Evolutionary conservation across 1,140 invertebrate genomes (phyloP), one percentile per base, ranked within the genome.

Genomic region (Lepidotrigona ventralis): DNA sequence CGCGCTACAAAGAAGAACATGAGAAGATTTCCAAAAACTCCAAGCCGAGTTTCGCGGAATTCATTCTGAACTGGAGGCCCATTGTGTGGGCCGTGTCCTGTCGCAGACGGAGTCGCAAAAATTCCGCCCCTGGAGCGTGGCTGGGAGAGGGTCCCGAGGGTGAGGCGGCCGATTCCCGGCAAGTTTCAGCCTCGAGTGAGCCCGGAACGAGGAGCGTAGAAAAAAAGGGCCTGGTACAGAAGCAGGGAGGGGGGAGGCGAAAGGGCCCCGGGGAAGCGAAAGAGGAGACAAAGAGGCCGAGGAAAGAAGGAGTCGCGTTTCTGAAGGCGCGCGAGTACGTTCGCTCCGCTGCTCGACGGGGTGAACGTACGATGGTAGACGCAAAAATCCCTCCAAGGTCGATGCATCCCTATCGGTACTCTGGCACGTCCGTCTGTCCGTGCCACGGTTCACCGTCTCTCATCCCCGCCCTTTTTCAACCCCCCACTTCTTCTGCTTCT

Each of bases 321-420:
- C 83, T 73, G 51, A 68, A 79, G 68, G 56, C 74, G 60, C 19
- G 51, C 78, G 64, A 68, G 76, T 75, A 83, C 66, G 75, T 60
- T 88, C 64, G 87, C 80, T 88, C 76, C 29, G 74, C 71, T 79
- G 86, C 89, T 88, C 2, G 87, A 72, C 86, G 92, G 93, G 93
- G 93, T 94, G 91, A 94, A 94, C 86, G 93, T 84, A 91, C 93
- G 88, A 90, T 82, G 91, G 92, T 92, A 94, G 93, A 94, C 93
- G 92, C 91, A 94, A 94, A 94, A 94, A 94, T 94, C 93, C 92
- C 92, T 92, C 85, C 93, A 94, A 94, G 93, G 93, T 92, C 93
- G 91, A 88, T 93, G 93, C 93, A 94, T 94, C 93, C 93, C 93
- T 91, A 91, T 91, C 78, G 70, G 81, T 83, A 63, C 75, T 26